A percentile compares a stretch with the other conserved stretches of the same genome.
Evolutionary conservation across 2,797 vertebrate species (phyloP).

Genomic region (Acridotheres tristis): DNA sequence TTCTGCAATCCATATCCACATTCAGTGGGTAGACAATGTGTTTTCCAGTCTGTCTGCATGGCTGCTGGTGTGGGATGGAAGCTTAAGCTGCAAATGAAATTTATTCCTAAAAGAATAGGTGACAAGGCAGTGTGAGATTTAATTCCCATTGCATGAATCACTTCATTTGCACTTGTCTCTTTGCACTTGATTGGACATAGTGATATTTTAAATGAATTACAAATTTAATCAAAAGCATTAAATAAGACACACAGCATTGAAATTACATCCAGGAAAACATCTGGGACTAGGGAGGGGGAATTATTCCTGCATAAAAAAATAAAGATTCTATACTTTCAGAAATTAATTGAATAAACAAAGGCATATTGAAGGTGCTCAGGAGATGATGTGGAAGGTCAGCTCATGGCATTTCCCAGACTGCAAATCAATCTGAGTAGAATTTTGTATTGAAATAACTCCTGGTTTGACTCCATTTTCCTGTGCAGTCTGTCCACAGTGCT

Average conservation of each 20-base stretch:
- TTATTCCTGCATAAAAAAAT: constrained; percentile 9
- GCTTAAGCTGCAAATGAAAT: constrained; percentile 24
- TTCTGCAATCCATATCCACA: background rate
- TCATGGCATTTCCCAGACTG: background rate
- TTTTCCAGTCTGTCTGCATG: background rate
- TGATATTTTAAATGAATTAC: constrained; percentile 42
- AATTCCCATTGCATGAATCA: constrained; percentile 25
- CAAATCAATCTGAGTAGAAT: background rate
- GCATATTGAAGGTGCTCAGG: background rate
- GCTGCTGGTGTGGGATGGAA: background rate
- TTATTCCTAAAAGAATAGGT: background rate
- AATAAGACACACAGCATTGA: background rate
- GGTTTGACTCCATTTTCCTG: background rate
- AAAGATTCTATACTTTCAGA: background rate
- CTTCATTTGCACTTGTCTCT: constrained; percentile 35
- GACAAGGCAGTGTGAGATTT: background rate
- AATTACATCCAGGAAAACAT: constrained; percentile 48
- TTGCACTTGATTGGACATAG: constrained; percentile 1
- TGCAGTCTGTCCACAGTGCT: background rate
- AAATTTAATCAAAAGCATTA: constrained; percentile 48
- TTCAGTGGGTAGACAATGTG: background rate
- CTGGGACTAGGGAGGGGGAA: background rate
- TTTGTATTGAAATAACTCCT: background rate
- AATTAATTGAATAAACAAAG: constrained; percentile 21
- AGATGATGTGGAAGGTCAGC: background rate